A percentile compares a stretch with the other conserved stretches of the same genome.
These are phyloP conservation scores for Neoscelio sp. DNA, from an alignment of 2,888 invertebrate genomes.

Conservation along the genomic window DNA sequence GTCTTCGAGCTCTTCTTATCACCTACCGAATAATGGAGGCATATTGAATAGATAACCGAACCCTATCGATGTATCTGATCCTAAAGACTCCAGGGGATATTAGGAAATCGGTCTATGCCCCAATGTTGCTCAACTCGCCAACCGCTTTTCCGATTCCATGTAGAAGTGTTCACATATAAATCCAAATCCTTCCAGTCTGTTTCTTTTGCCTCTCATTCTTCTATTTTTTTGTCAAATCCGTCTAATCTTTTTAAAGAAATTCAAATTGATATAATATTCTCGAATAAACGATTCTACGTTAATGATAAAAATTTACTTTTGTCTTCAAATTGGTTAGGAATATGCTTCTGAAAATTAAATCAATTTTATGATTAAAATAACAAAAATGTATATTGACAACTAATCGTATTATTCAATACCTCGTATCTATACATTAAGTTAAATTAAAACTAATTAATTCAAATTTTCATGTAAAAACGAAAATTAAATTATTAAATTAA, in stretches of 20 bases:
- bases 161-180: conserved; percentile 67
- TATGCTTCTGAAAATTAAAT: no score
- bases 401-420: no score
- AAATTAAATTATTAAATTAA: no score
- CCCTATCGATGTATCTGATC: conserved; percentile 80
- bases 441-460: no score
- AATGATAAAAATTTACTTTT: no score
- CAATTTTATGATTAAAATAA: no score
- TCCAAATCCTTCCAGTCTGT: conserved; percentile 56
- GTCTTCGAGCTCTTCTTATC: conserved; percentile 77
- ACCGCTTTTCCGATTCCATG: conserved; percentile 61
- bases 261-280: background rate
- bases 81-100: conserved; percentile 79
- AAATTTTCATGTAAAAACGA: no score
- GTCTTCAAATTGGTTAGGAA: no score
- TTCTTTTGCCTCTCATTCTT: conserved; percentile 37
- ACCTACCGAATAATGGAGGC: conserved; percentile 81
- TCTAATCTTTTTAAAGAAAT: conserved; percentile 27
- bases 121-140: conserved; percentile 54
- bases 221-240: conserved; percentile 31
- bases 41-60: conserved; percentile 82
- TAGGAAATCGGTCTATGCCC: conserved; percentile 76
- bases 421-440: no score
- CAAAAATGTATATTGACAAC: no score
- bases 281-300: no score